phyloP scores from a whole-genome alignment of 2,113 vertebrate species.

The Passer montanus region DNA sequence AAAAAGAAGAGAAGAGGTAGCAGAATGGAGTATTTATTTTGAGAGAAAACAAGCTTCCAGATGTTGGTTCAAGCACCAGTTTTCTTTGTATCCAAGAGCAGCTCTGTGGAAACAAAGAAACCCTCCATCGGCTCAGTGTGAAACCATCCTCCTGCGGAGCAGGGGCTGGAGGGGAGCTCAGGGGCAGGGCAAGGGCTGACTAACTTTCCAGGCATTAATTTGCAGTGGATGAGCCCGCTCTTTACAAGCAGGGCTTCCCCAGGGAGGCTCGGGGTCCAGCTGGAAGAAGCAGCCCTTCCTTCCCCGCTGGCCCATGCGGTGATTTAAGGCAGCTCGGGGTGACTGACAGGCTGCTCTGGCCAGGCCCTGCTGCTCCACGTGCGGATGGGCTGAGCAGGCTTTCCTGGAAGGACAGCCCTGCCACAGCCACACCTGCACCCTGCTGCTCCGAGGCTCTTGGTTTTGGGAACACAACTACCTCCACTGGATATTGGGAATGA shows the following conservation, averaged over 20 bases:
- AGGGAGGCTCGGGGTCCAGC: conserved; percentile 16
- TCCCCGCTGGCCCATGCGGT: not conserved
- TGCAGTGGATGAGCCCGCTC: not conserved
- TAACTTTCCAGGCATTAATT: conserved; percentile 13
- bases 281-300: conserved; percentile 18
- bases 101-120: not conserved
- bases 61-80: not conserved
- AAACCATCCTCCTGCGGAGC: not conserved
- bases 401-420: not conserved
- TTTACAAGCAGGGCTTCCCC: not conserved
- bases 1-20: not conserved
- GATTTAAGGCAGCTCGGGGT: not conserved
- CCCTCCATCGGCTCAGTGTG: not conserved
- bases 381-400: not conserved
- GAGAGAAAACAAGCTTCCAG: conserved; percentile 33
- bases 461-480: not conserved
- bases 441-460: not conserved
- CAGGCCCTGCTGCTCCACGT: not conserved
- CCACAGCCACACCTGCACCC: not conserved
- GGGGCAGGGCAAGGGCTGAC: not conserved
- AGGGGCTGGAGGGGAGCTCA: not conserved
- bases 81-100: not conserved
- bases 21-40: not conserved
- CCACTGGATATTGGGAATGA: rapidly evolving
- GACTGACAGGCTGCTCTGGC: not conserved